Percentiles rank a stretch among this genome's conserved stretches.
Conservation (phyloP, 2,888 invertebrate genomes). For the Patella caerulea region DNA sequence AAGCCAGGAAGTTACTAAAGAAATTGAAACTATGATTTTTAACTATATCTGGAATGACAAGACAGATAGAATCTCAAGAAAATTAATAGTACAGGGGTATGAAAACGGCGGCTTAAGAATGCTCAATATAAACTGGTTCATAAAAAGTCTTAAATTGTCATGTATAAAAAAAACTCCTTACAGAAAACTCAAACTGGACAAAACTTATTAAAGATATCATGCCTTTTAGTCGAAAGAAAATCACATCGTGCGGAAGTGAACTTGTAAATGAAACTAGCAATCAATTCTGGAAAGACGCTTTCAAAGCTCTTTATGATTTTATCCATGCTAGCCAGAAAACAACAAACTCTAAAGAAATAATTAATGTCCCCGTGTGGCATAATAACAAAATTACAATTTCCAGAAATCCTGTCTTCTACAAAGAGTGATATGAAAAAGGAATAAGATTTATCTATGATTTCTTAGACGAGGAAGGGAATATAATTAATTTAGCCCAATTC, state of each 20-base stretch:
- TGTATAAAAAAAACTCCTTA: slow-evolving; percentile 19
- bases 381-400: neutral
- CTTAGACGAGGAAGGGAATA: neutral
- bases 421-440: neutral
- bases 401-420: neutral
- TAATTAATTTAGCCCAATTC: too few relatives aligned
- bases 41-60: slow-evolving; percentile 24
- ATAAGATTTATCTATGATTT: slow-evolving; percentile 3
- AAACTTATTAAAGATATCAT: neutral
- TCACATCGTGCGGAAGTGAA: too few relatives aligned
- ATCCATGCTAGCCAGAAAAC: too few relatives aligned
- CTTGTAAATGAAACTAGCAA: too few relatives aligned
- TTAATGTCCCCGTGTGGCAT: neutral
- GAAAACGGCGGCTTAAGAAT: slow-evolving; percentile 16
- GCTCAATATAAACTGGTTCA: too few relatives aligned
- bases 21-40: slow-evolving; percentile 12
- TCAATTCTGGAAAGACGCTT: neutral
- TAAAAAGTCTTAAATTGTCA: slow-evolving; percentile 18
- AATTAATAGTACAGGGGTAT: slow-evolving; percentile 15
- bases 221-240: too few relatives aligned
- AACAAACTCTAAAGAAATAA: neutral
- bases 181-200: slow-evolving; percentile 7
- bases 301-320: too few relatives aligned
- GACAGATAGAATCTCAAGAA: slow-evolving; percentile 21
- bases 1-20: slow-evolving; percentile 7